Evolutionary conservation across 1,140 invertebrate genomes (phyloP).

Genomic region (Onthophagus taurus): DNA sequence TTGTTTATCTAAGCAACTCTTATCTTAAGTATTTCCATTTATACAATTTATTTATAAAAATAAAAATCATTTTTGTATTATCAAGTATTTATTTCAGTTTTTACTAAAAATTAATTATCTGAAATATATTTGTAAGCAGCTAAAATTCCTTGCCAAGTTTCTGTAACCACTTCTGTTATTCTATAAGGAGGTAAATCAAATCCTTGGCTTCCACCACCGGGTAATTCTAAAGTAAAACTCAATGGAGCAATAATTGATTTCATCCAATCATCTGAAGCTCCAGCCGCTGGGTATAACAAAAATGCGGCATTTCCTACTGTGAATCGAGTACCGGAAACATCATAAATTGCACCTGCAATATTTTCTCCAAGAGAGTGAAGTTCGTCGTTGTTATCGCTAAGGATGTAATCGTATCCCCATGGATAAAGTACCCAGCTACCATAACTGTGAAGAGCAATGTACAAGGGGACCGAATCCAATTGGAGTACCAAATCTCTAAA

Average conservation of each 20-base stretch:
- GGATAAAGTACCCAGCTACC: constrained; percentile 64
- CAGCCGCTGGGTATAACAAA: constrained; percentile 52
- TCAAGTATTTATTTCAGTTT: not conserved
- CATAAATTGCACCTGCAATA: constrained; percentile 37
- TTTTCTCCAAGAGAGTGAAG: constrained; percentile 39
- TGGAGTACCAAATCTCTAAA: constrained; percentile 44
- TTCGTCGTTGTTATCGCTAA: constrained; percentile 35
- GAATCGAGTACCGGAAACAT: constrained; percentile 43
- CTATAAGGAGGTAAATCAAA: constrained; percentile 49
- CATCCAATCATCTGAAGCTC: constrained; percentile 61
- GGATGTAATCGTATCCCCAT: constrained; percentile 55
- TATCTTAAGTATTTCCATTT: too few species aligned
- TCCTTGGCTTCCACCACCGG: constrained; percentile 45
- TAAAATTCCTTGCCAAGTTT: constrained; percentile 49
- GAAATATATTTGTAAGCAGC: not conserved
- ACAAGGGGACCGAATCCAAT: constrained; percentile 46
- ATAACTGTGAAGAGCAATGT: constrained; percentile 61
- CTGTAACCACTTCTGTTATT: constrained; percentile 49
- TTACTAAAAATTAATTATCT: not conserved
- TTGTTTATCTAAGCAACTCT: too few species aligned
- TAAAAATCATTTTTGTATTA: too few species aligned
- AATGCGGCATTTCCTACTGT: constrained; percentile 52
- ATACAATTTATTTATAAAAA: too few species aligned
- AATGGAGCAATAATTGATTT: constrained; percentile 47
- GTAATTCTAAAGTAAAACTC: constrained; percentile 49